A percentile compares a stretch with the other conserved stretches of the same genome.
phyloP scores from a whole-genome alignment of 2,113 vertebrate genomes.

The Trinectes maculatus region DNA sequence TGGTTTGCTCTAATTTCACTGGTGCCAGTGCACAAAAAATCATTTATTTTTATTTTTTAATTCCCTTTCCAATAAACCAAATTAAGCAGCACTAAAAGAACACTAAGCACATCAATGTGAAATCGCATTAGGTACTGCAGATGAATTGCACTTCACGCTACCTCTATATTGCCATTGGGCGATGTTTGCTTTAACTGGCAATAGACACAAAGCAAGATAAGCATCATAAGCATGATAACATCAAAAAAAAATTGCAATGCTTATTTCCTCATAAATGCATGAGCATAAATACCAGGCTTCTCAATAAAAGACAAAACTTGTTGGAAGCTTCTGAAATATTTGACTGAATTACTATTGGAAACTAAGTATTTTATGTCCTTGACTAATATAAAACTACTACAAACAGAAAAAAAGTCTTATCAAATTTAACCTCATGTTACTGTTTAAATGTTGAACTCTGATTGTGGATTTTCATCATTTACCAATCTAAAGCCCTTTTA shows the following conservation, averaged over 20 bases:
- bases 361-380: background rate
- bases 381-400: background rate
- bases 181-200: background rate
- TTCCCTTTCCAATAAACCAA: conserved; percentile 5
- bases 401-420: background rate
- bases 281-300: background rate
- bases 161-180: background rate
- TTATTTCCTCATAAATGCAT: conserved; percentile 2
- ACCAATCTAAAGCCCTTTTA: background rate
- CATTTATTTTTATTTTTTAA: conserved; percentile 19
- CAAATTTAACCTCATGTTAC: background rate
- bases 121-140: conserved; percentile 1
- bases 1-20: conserved; percentile 30
- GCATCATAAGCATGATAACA: conserved; percentile 2
- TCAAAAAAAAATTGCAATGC: conserved; percentile 13
- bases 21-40: conserved; percentile 23
- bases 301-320: conserved; percentile 38
- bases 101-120: too few relatives aligned
- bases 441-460: background rate
- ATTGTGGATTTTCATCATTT: background rate
- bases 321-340: conserved; percentile 24
- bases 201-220: too few relatives aligned
- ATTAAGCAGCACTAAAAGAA: conserved; percentile 15
- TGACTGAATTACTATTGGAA: background rate
- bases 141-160: background rate